A percentile compares a stretch with the other conserved stretches of the same genome.
phyloP scores from a whole-genome alignment of 2,888 invertebrate species.

The Epicampocera succincta region DNA sequence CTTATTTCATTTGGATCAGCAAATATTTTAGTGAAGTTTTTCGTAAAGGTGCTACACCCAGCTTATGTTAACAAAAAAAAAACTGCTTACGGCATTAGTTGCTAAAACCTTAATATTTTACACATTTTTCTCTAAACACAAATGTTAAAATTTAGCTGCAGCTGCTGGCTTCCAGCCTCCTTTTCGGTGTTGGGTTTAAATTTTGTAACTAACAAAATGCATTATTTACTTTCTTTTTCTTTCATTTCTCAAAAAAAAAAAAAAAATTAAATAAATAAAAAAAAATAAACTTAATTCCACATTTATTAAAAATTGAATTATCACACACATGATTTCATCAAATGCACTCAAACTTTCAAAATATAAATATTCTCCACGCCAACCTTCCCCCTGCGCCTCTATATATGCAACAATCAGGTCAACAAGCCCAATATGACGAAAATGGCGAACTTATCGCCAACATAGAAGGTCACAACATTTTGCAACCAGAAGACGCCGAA shows the following conservation, averaged over 20 bases:
- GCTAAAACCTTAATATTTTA: conserved; percentile 14
- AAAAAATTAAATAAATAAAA: conserved; percentile 72
- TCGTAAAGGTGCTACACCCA: too few relatives aligned
- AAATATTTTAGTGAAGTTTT: too few relatives aligned
- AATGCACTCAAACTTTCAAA: conserved; percentile 56
- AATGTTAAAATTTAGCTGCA: conserved; percentile 46
- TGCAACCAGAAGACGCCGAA: conserved; percentile 77
- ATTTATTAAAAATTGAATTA: conserved; percentile 66
- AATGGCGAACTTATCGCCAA: conserved; percentile 78
- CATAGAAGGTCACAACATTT: conserved; percentile 75
- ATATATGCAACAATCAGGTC: conserved; percentile 67
- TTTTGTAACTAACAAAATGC: conserved; percentile 74
- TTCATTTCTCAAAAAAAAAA: conserved; percentile 70
- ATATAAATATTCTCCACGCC: conserved; percentile 18
- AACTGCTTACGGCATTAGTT: too few relatives aligned
- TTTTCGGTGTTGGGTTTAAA: conserved; percentile 73
- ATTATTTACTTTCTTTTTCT: conserved; percentile 72
- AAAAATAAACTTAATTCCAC: conserved; percentile 69
- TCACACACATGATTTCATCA: conserved; percentile 59
- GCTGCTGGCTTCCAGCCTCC: conserved; percentile 12
- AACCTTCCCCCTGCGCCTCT: not conserved
- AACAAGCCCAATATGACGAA: conserved; percentile 75
- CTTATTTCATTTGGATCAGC: too few relatives aligned
- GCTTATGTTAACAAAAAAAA: too few relatives aligned
- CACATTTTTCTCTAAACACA: conserved; percentile 25